These are phyloP conservation scores for Myripristis murdjan DNA, from an alignment of 2,797 vertebrate species.

Conservation along the genomic window DNA sequence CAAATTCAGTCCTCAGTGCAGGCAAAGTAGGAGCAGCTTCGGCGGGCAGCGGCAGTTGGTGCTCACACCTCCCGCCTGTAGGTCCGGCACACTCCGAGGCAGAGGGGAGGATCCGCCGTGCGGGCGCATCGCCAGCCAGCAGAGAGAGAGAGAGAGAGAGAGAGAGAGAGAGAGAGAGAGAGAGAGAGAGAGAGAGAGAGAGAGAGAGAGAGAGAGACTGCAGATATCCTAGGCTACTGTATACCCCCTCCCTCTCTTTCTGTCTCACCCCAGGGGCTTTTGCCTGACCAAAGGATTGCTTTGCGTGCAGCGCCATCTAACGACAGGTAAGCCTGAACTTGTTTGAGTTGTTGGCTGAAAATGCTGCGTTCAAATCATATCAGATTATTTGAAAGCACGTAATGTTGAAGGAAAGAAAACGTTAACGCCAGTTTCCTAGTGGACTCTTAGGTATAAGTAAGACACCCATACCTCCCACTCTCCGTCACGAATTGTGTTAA, in stretches of 20 bases:
- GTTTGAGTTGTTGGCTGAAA: not conserved
- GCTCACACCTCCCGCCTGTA: conserved; percentile 71
- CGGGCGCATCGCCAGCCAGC: conserved; percentile 48
- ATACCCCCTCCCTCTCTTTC: conserved; percentile 37
- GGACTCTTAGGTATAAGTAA: no score
- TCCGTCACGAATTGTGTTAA: no score
- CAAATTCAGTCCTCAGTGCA: conserved; percentile 24
- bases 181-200: not conserved
- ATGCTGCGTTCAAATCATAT: not conserved
- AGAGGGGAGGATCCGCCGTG: conserved; percentile 40
- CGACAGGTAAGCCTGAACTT: conserved; percentile 2
- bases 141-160: not conserved
- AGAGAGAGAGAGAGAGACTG: conserved; percentile 26
- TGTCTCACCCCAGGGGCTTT: conserved; percentile 48
- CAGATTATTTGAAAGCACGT: no score
- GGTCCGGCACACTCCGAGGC: conserved; percentile 50
- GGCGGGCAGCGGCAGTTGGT: conserved; percentile 39
- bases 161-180: not conserved
- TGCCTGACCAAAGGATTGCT: conserved; percentile 14
- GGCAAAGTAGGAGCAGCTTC: conserved; percentile 35
- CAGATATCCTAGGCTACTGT: conserved; percentile 28
- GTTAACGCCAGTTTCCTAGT: no score
- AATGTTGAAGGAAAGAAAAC: no score
- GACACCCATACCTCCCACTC: no score
- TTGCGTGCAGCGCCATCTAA: conserved; percentile 72